These are phyloP conservation scores for Aphis gossypii DNA, from an alignment of 1,140 invertebrate species.

Conservation along the genomic window DNA sequence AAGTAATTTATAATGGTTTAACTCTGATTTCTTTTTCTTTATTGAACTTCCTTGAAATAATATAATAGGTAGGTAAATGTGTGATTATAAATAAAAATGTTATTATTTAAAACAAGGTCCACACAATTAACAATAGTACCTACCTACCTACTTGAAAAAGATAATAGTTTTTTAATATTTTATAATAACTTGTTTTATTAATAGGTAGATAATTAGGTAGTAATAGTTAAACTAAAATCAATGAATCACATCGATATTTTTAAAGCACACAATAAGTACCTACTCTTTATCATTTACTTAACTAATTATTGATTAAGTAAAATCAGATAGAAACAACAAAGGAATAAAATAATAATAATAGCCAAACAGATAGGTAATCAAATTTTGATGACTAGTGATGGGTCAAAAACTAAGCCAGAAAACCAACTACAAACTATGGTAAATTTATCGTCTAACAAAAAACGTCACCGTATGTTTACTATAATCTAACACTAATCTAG, in stretches of 20 bases:
- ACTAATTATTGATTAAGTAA: background rate
- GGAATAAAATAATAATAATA: background rate
- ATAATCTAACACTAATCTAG: background rate
- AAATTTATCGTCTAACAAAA: background rate
- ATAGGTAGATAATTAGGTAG: background rate
- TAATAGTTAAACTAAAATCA: background rate
- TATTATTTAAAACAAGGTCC: constrained; percentile 1
- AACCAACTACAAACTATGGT: background rate
- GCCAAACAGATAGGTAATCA: background rate
- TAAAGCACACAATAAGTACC: too few relatives aligned
- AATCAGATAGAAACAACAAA: background rate
- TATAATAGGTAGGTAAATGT: background rate
- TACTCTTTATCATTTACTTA: background rate
- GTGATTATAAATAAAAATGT: background rate
- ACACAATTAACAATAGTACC: background rate
- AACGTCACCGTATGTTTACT: background rate
- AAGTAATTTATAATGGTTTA: constrained; percentile 30
- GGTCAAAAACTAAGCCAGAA: background rate
- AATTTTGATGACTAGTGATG: background rate
- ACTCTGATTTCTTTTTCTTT: constrained; percentile 32
- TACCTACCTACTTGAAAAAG: background rate
- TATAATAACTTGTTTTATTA: background rate
- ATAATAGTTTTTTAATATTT: background rate
- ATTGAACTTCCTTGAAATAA: background rate
- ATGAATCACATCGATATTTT: background rate